Evolutionary conservation across 2,888 invertebrate genomes (phyloP).

Genomic region (Xestia xanthographa): DNA sequence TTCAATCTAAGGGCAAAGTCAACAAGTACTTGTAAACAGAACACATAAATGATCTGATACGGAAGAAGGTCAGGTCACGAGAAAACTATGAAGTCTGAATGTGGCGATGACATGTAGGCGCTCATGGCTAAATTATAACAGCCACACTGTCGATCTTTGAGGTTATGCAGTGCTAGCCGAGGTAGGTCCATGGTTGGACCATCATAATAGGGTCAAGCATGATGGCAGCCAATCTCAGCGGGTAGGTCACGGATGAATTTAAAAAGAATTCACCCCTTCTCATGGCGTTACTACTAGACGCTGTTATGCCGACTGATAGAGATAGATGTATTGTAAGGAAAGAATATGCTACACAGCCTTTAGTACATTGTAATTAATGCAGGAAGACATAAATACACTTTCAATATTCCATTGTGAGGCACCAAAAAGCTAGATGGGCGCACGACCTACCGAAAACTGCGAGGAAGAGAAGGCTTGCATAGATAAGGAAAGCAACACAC

Average conservation of each 20-base stretch:
- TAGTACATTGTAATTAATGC: too few relatives aligned
- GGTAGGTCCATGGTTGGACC: not conserved
- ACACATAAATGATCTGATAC: not conserved
- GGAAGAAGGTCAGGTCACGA: not conserved
- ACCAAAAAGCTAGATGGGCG: not conserved
- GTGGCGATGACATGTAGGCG: not conserved
- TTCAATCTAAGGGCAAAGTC: not conserved
- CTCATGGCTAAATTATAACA: not conserved
- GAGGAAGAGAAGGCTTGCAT: not conserved
- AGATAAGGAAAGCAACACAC: not conserved
- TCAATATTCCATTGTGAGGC: not conserved
- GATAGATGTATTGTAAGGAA: not conserved
- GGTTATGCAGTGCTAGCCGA: not conserved
- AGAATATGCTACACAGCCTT: not conserved
- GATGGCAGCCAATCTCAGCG: not conserved
- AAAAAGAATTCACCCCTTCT: too few relatives aligned
- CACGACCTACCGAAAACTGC: not conserved
- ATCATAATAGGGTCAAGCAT: not conserved
- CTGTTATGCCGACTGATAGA: not conserved
- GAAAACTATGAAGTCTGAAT: not conserved
- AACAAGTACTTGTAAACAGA: not conserved
- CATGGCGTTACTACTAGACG: not conserved
- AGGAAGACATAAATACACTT: not conserved
- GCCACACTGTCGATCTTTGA: not conserved
- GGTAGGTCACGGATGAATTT: not conserved